Evolutionary conservation across 2,797 vertebrate species (phyloP).

Genomic region (Lateolabrax maculatus): DNA sequence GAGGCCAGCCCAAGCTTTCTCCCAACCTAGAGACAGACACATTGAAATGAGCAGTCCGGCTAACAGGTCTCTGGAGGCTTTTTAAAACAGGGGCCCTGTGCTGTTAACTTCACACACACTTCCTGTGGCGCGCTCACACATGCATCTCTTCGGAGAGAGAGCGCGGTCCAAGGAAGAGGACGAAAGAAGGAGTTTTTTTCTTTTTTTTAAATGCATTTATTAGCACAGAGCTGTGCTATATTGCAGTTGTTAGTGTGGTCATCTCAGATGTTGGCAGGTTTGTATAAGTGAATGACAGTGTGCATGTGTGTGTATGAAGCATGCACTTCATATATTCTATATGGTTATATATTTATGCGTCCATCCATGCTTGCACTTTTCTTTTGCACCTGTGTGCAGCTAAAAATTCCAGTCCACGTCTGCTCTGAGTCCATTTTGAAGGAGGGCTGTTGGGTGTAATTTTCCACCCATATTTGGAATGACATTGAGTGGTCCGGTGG

Average conservation of each 20-base stretch:
- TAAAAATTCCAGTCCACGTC: constrained; percentile 48
- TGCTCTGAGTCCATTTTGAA: constrained; percentile 71
- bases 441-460: constrained; percentile 82
- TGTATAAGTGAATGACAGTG: constrained; percentile 24
- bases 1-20: constrained; percentile 70
- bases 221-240: constrained; percentile 22
- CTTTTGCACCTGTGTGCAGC: constrained; percentile 33
- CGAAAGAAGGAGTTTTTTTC: constrained; percentile 4
- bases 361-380: constrained; percentile 15
- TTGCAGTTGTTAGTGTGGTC: constrained; percentile 8
- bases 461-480: constrained; percentile 82
- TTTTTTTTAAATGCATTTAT: constrained; percentile 28
- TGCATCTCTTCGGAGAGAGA: constrained; percentile 46
- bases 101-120: constrained; percentile 88
- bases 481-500: constrained; percentile 86
- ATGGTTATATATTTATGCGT: constrained; percentile 5
- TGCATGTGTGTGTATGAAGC: constrained; percentile 27
- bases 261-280: constrained; percentile 11
- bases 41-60: constrained; percentile 89
- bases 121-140: constrained; percentile 75
- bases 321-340: no score
- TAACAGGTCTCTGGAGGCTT: constrained; percentile 90
- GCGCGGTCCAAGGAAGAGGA: constrained; percentile 36
- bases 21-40: constrained; percentile 83
- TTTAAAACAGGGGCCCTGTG: constrained; percentile 87